Percentiles rank a stretch among this genome's conserved stretches.
These are phyloP conservation scores for Crepidodera aurea DNA, from an alignment of 2,888 invertebrate genomes.

Conservation along the genomic window DNA sequence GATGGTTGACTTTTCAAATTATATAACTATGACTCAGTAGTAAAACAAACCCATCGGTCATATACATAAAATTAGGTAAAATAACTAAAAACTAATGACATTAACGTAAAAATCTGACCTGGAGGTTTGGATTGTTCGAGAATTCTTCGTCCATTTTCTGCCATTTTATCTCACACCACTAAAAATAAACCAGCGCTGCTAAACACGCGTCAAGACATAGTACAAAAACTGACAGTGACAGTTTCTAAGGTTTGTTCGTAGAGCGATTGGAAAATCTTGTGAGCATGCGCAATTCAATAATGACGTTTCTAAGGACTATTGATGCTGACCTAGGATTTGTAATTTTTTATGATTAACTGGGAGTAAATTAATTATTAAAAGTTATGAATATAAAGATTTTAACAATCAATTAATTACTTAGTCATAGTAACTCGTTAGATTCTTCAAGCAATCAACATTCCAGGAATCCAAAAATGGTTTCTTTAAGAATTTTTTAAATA, in stretches of 20 bases:
- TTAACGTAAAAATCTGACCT: constrained; percentile 54
- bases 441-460: no score
- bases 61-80: constrained; percentile 9
- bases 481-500: no score
- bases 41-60: constrained; percentile 35
- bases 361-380: no score
- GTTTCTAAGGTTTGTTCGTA: neutral
- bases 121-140: constrained; percentile 58
- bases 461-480: no score
- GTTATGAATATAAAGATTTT: no score
- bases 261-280: neutral
- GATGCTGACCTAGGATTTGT: no score
- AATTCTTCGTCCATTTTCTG: constrained; percentile 61
- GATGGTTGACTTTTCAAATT: constrained; percentile 59
- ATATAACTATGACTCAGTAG: constrained; percentile 55
- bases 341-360: no score
- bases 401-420: no score
- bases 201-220: constrained; percentile 44
- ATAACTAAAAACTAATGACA: constrained; percentile 13
- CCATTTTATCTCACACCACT: constrained; percentile 56
- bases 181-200: constrained; percentile 39
- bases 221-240: constrained; percentile 34
- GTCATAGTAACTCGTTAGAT: no score
- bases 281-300: no score
- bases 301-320: no score